Conservation (phyloP, 2,888 invertebrate species). For the Eupithecia insigniata region DNA sequence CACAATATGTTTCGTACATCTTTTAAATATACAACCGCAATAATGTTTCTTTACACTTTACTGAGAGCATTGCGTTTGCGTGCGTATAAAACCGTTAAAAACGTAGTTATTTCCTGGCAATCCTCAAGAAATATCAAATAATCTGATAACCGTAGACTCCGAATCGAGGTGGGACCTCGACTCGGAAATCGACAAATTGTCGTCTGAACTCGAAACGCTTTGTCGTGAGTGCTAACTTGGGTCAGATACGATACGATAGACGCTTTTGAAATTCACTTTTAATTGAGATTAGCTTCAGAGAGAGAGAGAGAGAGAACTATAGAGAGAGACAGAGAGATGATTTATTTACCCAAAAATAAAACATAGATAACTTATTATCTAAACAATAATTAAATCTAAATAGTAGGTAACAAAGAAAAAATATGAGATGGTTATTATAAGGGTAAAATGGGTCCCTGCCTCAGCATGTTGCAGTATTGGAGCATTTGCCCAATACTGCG, state of each 20-base stretch:
- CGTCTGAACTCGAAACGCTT: conserved; percentile 6
- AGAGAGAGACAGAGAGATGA: no score
- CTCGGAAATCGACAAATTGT: conserved; percentile 17
- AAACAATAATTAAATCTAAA: no score
- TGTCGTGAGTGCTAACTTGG: conserved; percentile 10
- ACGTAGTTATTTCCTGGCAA: background rate
- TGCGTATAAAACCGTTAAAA: background rate
- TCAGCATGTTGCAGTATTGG: no score
- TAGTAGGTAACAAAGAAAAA: no score
- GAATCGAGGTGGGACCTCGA: no score
- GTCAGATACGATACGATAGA: background rate
- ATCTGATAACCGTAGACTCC: conserved; percentile 5
- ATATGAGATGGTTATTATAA: no score
- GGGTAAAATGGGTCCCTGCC: no score
- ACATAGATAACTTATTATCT: no score
- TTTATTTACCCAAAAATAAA: no score
- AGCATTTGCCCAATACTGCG: no score
- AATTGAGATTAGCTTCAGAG: background rate
- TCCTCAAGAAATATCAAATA: conserved; percentile 5
- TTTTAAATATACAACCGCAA: background rate
- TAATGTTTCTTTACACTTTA: background rate
- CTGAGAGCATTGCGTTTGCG: no score
- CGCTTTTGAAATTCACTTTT: background rate
- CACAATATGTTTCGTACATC: background rate
- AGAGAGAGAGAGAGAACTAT: no score